A percentile compares a stretch with the other conserved stretches of the same genome.
phyloP scores from a whole-genome alignment of 2,797 vertebrate species.

The Oceanodroma leucorhoa region DNA sequence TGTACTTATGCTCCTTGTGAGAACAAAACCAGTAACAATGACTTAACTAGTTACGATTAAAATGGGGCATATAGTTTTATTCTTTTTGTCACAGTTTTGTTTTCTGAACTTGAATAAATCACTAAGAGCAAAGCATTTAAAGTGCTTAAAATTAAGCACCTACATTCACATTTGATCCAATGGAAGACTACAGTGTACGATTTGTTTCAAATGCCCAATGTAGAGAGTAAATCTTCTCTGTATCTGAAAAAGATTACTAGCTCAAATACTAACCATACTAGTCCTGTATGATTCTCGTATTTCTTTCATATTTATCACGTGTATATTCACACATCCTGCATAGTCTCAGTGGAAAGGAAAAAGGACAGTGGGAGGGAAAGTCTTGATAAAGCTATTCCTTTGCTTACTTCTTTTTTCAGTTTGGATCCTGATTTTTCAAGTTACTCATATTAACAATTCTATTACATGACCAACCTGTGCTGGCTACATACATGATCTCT shows the following conservation, averaged over 20 bases:
- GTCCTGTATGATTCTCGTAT: neutral
- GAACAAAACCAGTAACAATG: neutral
- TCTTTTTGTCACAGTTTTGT: neutral
- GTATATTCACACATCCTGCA: neutral
- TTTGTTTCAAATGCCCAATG: neutral
- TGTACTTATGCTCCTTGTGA: neutral
- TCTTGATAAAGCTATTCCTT: neutral
- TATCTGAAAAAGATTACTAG: neutral
- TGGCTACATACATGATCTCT: neutral
- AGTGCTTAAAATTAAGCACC: neutral
- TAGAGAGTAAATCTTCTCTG: neutral
- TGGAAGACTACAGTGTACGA: neutral
- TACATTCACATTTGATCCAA: neutral
- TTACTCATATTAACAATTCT: neutral
- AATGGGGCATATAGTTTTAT: neutral
- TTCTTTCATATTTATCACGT: neutral
- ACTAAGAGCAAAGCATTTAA: neutral
- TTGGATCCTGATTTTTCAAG: neutral
- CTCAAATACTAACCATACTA: neutral
- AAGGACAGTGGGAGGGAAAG: neutral
- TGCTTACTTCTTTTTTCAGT: neutral
- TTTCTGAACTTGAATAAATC: neutral
- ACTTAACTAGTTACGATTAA: neutral
- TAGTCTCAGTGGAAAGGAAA: neutral
- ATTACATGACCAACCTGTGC: neutral